Conservation (phyloP, 2,113 vertebrate species). For the Sorex fumeus region DNA sequence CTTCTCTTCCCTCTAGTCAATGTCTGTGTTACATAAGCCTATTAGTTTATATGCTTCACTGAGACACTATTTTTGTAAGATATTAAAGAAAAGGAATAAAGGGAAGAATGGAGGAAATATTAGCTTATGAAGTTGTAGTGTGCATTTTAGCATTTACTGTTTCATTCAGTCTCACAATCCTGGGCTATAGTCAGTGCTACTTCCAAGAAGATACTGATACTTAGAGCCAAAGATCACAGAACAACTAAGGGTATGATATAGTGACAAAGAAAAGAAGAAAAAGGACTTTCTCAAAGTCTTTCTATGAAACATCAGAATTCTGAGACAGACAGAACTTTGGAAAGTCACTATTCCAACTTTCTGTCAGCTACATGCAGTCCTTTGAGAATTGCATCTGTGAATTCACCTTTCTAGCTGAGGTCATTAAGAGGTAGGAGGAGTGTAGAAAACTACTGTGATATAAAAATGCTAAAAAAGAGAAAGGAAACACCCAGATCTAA, state of each 20-base stretch:
- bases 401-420: not conserved
- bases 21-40: slow-evolving; percentile 4
- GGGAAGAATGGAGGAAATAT: not conserved
- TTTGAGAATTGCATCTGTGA: slow-evolving; percentile 9
- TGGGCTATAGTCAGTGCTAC: no score
- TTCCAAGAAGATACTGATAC: not conserved
- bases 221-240: not conserved
- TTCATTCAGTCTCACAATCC: not conserved
- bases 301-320: not conserved
- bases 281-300: not conserved
- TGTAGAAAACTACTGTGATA: no score
- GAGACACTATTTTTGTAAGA: slow-evolving; percentile 11
- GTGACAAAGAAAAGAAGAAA: not conserved
- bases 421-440: slow-evolving; percentile 42
- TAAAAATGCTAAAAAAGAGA: no score
- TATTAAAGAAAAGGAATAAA: slow-evolving; percentile 14
- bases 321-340: not conserved
- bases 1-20: not conserved
- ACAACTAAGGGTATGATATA: not conserved
- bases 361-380: not conserved
- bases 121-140: not conserved
- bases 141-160: not conserved
- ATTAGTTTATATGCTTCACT: not conserved
- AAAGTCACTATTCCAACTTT: not conserved
- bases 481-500: no score